Conservation (phyloP, 2,888 invertebrate species). For the Diarsia rubi region DNA sequence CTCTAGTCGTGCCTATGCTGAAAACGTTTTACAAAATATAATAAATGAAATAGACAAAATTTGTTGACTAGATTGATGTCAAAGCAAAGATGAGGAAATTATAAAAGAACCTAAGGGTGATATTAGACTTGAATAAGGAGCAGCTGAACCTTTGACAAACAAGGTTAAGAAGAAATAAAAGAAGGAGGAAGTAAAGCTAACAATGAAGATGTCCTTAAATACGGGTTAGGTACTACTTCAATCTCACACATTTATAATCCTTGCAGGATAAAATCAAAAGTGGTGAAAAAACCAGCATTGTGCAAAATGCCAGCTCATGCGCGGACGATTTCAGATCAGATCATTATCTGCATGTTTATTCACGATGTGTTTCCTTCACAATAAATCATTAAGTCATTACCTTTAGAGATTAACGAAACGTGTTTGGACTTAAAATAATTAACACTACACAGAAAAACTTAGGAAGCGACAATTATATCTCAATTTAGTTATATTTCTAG, state of each 20-base stretch:
- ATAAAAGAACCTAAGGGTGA: not conserved
- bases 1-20: not conserved
- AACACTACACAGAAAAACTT: conserved; percentile 53
- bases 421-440: conserved; percentile 36
- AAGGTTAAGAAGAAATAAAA: not conserved
- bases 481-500: conserved; percentile 45
- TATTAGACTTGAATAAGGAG: not conserved
- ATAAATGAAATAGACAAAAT: not conserved
- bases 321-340: not conserved
- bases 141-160: not conserved
- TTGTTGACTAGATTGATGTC: not conserved
- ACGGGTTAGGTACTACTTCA: not conserved
- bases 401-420: conserved; percentile 18
- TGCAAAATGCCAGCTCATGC: not conserved
- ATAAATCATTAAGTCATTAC: conserved; percentile 24
- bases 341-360: not conserved
- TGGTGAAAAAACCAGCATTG: not conserved
- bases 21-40: not conserved
- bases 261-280: not conserved
- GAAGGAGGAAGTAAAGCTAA: not conserved
- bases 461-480: conserved; percentile 56
- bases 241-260: not conserved
- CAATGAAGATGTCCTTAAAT: not conserved
- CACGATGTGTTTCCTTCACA: conserved; percentile 4
- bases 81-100: not conserved